These are phyloP conservation scores for Apeira syringaria DNA, from an alignment of 2,888 invertebrate species.

Conservation along the genomic window DNA sequence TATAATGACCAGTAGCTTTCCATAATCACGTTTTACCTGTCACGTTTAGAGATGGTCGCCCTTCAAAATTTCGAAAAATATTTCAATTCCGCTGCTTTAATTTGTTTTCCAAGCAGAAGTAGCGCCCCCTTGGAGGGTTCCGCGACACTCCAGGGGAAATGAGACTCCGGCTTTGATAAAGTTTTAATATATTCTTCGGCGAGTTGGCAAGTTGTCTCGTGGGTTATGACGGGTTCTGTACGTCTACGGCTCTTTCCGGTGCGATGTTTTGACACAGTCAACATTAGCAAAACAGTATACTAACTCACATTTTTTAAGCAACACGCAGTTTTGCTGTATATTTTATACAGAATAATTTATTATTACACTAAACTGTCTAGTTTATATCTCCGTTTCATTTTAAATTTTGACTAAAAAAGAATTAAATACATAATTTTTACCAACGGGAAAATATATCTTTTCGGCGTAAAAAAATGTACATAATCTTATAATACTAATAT, in stretches of 20 bases:
- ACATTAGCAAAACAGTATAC: not conserved
- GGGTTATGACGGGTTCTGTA: constrained; percentile 68
- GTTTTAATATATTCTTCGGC: constrained; percentile 82
- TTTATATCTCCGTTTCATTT: too few species aligned
- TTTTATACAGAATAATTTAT: too few species aligned
- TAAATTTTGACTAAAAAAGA: too few species aligned
- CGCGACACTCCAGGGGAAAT: constrained; percentile 56
- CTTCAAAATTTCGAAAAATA: constrained; percentile 20
- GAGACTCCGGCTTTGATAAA: constrained; percentile 79
- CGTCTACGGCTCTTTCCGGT: constrained; percentile 27
- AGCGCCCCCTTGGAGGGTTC: constrained; percentile 22
- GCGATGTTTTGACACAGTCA: constrained; percentile 5
- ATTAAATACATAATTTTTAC: too few species aligned
- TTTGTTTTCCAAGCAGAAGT: constrained; percentile 42
- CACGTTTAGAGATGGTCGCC: constrained; percentile 3
- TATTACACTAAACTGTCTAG: too few species aligned
- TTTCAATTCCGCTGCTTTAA: constrained; percentile 40
- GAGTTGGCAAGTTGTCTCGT: constrained; percentile 67
- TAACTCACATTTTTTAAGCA: too few species aligned
- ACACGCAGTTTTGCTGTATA: too few species aligned
- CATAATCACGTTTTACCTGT: constrained; percentile 1
- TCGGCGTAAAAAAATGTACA: too few species aligned
- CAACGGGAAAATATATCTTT: too few species aligned
- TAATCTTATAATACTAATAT: too few species aligned
- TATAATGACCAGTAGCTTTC: too few species aligned